phyloP scores from a whole-genome alignment of 2,113 vertebrate genomes.

The Hassar affinis region DNA sequence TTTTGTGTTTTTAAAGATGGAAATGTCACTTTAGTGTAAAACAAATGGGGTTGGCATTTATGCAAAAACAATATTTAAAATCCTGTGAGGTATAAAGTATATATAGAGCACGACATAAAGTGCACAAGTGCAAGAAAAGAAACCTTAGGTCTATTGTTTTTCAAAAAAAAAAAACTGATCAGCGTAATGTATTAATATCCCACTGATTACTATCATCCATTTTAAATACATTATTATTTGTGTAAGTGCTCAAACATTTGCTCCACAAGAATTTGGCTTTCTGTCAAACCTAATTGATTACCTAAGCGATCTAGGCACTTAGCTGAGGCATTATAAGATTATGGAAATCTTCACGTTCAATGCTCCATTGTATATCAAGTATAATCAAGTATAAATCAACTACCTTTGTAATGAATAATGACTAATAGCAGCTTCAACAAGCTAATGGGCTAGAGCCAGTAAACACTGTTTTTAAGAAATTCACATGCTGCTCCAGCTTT shows the following conservation, averaged over 20 bases:
- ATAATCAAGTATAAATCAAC: conserved; percentile 68
- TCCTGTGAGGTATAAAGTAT: background rate
- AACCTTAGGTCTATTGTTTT: background rate
- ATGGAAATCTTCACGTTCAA: conserved; percentile 57
- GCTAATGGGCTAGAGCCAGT: conserved; percentile 65
- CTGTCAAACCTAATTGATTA: background rate
- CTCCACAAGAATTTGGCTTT: background rate
- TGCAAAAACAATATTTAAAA: background rate
- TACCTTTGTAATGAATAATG: conserved; percentile 63
- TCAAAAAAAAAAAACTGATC: background rate
- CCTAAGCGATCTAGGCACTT: background rate
- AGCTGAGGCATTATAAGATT: conserved; percentile 36
- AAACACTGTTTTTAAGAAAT: conserved; percentile 65
- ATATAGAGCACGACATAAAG: background rate
- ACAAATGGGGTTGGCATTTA: background rate
- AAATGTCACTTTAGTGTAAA: background rate
- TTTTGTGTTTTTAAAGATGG: no score
- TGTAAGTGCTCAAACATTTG: background rate
- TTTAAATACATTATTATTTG: background rate
- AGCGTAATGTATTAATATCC: background rate
- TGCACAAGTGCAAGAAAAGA: background rate
- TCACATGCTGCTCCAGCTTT: conserved; percentile 57
- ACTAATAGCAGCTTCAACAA: conserved; percentile 64
- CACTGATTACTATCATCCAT: background rate
- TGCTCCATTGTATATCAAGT: conserved; percentile 58